Evolutionary conservation across 2,113 vertebrate genomes (phyloP), one percentile per base, ranked within the genome.

Genomic region (Larimichthys polyactis): DNA sequence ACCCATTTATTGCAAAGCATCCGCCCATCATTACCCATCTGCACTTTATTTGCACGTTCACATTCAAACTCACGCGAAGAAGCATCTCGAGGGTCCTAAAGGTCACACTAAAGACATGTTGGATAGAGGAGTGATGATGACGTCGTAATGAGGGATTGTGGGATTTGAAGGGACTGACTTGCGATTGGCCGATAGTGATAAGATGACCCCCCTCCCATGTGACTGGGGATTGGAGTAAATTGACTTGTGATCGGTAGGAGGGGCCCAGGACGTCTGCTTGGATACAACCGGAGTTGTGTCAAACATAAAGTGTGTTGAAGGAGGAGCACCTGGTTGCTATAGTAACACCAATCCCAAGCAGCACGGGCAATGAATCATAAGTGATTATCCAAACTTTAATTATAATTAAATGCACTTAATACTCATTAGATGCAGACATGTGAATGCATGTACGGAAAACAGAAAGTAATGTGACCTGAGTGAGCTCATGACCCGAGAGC

Each of bases 331-430:
- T 20, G 44, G 82, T 89, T 72, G 48, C 82, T 43, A 10, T 75
- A 65, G 85, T 68, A 86, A 90, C 86, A 72, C 78, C 78, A 87
- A 88, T 93, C 82, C 67, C 10, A 17, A 58, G 43, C 76, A 60
- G 67, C 54, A 71, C 46, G 49, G 52, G 27, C 49, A 74, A 54
- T 93, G 88, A 82, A 86, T 94, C 90, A 93, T 29, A 57, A 60
- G 78, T 78, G 87, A 89, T 93, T 87, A 93, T 91, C 82, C 80
- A 59, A 85, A 90, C 57, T 75, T 48, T 60, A 83, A 89, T 75
- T 59, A 72, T 57, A 55, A 70, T 81, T 27, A 79, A 84, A 88
- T 82, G 58, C 36, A 88, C 49, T 84, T 91, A 87, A 73, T 44
- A 6, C 36, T 62, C 36, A 75, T 77, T 32, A 80, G n/a, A 43